phyloP scores from a whole-genome alignment of 1,140 invertebrate genomes.

The Drosophila subpulchrella region DNA sequence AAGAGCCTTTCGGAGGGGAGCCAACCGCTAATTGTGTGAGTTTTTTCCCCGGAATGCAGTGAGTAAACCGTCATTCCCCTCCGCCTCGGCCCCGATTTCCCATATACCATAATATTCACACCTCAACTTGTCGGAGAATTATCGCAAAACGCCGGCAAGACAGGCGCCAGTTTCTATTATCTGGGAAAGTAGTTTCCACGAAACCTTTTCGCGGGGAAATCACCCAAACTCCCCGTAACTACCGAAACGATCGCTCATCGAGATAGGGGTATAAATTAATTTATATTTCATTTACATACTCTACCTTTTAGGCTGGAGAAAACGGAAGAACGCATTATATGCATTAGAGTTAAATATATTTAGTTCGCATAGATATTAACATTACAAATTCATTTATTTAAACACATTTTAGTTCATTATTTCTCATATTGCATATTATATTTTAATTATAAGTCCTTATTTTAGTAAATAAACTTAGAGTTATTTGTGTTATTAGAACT shows the following conservation, averaged over 20 bases:
- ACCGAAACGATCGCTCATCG: conserved; percentile 12
- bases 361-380: too few species aligned
- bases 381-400: too few species aligned
- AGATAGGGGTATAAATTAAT: conserved; percentile 11
- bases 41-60: conserved; percentile 35
- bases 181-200: conserved; percentile 28
- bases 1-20: conserved; percentile 11
- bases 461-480: too few species aligned
- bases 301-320: not conserved
- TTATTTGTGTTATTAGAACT: too few species aligned
- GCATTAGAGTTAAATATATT: too few species aligned
- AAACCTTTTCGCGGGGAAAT: conserved; percentile 25
- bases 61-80: conserved; percentile 18
- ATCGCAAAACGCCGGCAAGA: conserved; percentile 25
- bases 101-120: conserved; percentile 1
- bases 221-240: conserved; percentile 1
- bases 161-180: conserved; percentile 31
- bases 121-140: conserved; percentile 24
- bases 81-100: not conserved
- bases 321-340: not conserved
- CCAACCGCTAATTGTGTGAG: conserved; percentile 12
- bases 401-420: too few species aligned
- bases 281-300: not conserved
- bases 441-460: too few species aligned
- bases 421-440: too few species aligned